phyloP scores from a whole-genome alignment of 2,888 invertebrate genomes.

The Sylvicola cinctus region DNA sequence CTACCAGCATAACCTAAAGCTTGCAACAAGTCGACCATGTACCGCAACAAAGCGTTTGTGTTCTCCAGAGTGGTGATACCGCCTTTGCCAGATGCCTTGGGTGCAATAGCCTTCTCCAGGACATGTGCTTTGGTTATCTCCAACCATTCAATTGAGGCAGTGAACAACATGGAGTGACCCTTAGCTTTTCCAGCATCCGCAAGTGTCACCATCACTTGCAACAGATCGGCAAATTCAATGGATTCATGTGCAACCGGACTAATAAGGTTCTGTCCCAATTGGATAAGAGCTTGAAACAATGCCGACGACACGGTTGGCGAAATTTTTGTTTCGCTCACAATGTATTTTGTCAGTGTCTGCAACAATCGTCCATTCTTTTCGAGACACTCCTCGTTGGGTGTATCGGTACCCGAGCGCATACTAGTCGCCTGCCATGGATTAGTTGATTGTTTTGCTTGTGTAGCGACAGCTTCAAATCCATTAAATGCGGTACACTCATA shows the following conservation, averaged over 20 bases:
- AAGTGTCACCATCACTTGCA: slow-evolving; percentile 58
- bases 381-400: slow-evolving; percentile 18
- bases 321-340: slow-evolving; percentile 40
- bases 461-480: not conserved
- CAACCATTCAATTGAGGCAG: slow-evolving; percentile 62
- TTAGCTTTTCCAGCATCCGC: slow-evolving; percentile 68
- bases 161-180: slow-evolving; percentile 63
- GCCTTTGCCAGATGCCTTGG: slow-evolving; percentile 8
- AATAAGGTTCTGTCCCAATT: slow-evolving; percentile 45
- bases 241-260: slow-evolving; percentile 34
- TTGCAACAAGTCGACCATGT: slow-evolving; percentile 47
- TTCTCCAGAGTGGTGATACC: slow-evolving; percentile 39
- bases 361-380: slow-evolving; percentile 50
- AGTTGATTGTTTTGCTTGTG: slow-evolving; percentile 3
- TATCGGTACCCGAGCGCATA: slow-evolving; percentile 21
- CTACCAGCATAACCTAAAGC: slow-evolving; percentile 22
- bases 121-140: slow-evolving; percentile 37
- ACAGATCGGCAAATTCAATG: slow-evolving; percentile 55
- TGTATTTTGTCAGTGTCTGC: slow-evolving; percentile 47
- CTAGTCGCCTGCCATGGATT: slow-evolving; percentile 9
- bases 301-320: slow-evolving; percentile 22
- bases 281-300: slow-evolving; percentile 50
- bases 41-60: slow-evolving; percentile 65
- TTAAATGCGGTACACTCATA: slow-evolving; percentile 5
- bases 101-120: slow-evolving; percentile 13